Percentiles rank a stretch among this genome's conserved stretches.
Conservation (phyloP, 64 coral and sea anemone genomes). For the Orbicella faveolata region DNA sequence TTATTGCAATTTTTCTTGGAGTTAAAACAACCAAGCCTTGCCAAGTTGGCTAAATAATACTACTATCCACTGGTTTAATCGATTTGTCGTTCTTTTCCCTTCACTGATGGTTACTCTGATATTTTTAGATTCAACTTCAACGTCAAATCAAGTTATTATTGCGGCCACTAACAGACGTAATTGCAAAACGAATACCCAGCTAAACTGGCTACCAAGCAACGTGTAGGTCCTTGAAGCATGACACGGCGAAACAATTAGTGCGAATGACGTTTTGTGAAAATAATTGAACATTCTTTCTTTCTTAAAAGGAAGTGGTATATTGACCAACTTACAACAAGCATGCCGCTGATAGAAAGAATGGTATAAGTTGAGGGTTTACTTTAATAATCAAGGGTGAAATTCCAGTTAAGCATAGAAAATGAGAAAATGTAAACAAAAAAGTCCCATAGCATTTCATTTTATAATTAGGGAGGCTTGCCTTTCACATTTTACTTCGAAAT, state of each 20-base stretch:
- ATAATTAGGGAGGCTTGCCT: no score
- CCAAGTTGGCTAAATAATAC: no score
- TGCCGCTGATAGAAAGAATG: no score
- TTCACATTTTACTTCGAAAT: no score
- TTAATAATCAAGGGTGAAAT: background rate
- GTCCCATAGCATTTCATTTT: background rate
- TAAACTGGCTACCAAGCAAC: background rate
- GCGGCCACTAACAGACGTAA: no score
- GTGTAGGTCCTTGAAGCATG: background rate
- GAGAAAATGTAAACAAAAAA: background rate
- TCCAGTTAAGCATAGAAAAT: background rate
- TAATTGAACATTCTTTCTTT: background rate
- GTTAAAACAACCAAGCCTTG: no score
- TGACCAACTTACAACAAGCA: background rate
- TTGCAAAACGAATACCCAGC: background rate
- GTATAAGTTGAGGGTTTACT: background rate
- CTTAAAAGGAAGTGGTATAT: background rate
- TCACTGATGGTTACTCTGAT: no score
- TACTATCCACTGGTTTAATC: no score
- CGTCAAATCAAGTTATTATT: no score
- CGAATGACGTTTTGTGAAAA: background rate
- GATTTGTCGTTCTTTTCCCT: no score
- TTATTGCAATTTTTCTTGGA: no score
- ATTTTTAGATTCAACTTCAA: no score
- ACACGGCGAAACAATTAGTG: background rate